Percentiles rank a stretch among this genome's conserved stretches.
Evolutionary conservation across 2,888 invertebrate genomes (phyloP).

Genomic region (Eristalis intricaria): DNA sequence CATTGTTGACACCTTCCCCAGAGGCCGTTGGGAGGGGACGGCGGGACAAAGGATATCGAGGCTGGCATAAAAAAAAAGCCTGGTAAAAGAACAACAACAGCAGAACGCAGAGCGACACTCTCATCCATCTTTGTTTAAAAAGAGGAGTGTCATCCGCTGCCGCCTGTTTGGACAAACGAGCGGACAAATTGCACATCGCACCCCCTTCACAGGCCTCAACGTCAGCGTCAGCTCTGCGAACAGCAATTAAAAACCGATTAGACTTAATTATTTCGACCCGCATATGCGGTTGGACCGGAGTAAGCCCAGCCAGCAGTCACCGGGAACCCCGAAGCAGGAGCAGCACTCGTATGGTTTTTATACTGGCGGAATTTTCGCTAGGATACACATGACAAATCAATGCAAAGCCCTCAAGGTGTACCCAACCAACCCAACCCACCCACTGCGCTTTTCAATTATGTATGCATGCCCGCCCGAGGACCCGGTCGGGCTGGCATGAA

Average conservation of each 20-base stretch:
- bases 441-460: conserved; percentile 53
- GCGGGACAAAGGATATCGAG: not conserved
- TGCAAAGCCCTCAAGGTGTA: conserved; percentile 37
- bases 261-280: conserved; percentile 68
- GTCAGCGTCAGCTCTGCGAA: conserved; percentile 47
- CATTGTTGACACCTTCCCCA: conserved; percentile 63
- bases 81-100: conserved; percentile 7
- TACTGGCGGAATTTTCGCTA: conserved; percentile 57
- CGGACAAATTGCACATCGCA: conserved; percentile 61
- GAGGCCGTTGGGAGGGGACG: not conserved
- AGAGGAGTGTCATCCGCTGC: conserved; percentile 68
- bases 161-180: conserved; percentile 67
- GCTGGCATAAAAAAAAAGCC: conserved; percentile 8
- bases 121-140: conserved; percentile 70
- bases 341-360: not conserved
- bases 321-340: not conserved
- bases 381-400: conserved; percentile 68
- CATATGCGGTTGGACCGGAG: conserved; percentile 36
- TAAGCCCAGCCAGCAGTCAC: conserved; percentile 24
- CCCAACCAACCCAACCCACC: not conserved
- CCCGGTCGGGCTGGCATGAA: conserved; percentile 18
- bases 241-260: conserved; percentile 72
- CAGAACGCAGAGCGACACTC: conserved; percentile 49
- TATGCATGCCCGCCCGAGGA: conserved; percentile 30
- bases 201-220: conserved; percentile 2